Evolutionary conservation across 2,797 vertebrate genomes (phyloP), one percentile per base, ranked within the genome.

Genomic region (Erpetoichthys calabaricus): DNA sequence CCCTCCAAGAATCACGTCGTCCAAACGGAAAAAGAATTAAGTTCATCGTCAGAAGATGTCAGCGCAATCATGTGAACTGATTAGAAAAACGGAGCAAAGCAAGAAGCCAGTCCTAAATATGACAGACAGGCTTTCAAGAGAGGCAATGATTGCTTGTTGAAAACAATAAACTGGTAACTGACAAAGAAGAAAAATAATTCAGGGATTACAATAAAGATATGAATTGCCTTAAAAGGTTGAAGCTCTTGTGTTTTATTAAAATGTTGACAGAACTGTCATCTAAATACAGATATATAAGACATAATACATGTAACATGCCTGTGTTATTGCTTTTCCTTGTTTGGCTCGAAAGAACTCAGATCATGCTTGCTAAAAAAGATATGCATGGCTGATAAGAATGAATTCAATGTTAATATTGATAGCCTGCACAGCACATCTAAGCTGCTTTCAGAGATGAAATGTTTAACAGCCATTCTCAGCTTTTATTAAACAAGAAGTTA

Each of bases 1-100:
- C 89, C 88, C 90, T 92, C 83, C 80, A 86, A 90, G 85, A 86
- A 87, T 83, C 80, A 75, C 77, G 71, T 76, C 70, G 73, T 67
- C 80, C 76, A 71, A 82, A 82, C 77, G 74, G 81, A 80, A 65
- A 85, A 83, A 73, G 82, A 92, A 92, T 92, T 90, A 91, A 90
- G 89, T 80, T 82, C 83, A 81, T 78, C 80, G 76, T 86, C 84
- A 80, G 77, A 80, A 75, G 74, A 75, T 80, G 72, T 71, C 81
- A 79, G 80, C 78, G 85, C 84, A 79, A 81, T 88, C 87, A 86
- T 89, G 87, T 83, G 86, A 86, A 83, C 84, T 86, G 84, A 89
- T 87, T 83, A 85, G 78, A 87, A 88, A 89, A 25, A 81, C 64
- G 77, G 72, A 75, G 77, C 76, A 69, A 65, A 61, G 70, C 73